These are phyloP conservation scores for Punctoribates punctum DNA, from an alignment of 2,888 invertebrate genomes.

Conservation along the genomic window DNA sequence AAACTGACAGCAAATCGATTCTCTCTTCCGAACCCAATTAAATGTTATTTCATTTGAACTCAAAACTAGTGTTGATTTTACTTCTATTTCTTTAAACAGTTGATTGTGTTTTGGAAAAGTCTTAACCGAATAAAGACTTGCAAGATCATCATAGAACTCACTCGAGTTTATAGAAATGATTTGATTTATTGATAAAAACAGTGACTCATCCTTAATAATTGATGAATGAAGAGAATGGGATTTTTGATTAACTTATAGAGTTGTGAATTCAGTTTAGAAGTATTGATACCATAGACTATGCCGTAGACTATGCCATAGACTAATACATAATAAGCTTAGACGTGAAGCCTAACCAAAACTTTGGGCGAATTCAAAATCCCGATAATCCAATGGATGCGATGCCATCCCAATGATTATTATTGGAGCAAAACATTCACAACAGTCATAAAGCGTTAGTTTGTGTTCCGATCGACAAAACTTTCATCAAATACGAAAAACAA, in stretches of 20 bases:
- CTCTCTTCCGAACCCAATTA: no score
- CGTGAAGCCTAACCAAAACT: slow-evolving; percentile 24
- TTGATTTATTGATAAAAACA: background rate
- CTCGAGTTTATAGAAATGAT: background rate
- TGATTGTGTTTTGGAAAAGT: no score
- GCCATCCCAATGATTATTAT: slow-evolving; percentile 9
- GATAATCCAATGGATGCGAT: slow-evolving; percentile 22
- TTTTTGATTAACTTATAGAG: slow-evolving; percentile 32
- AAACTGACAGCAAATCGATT: background rate
- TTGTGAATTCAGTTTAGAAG: slow-evolving; percentile 14
- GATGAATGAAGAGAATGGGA: slow-evolving; percentile 27
- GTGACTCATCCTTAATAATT: slow-evolving; percentile 32
- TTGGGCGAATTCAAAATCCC: slow-evolving; percentile 30
- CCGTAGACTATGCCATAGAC: no score
- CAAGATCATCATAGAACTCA: no score
- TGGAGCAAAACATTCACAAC: background rate
- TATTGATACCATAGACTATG: background rate
- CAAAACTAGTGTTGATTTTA: no score
- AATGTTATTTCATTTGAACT: no score
- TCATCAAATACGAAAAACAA: slow-evolving; percentile 31
- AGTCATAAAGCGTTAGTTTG: slow-evolving; percentile 29
- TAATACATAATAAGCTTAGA: slow-evolving; percentile 29
- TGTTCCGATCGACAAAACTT: background rate
- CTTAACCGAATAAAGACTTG: background rate
- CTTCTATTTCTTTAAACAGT: no score